Percentiles rank a stretch among this genome's conserved stretches.
phyloP scores from a whole-genome alignment of 2,888 invertebrate genomes.

The Pollenia angustigena region DNA sequence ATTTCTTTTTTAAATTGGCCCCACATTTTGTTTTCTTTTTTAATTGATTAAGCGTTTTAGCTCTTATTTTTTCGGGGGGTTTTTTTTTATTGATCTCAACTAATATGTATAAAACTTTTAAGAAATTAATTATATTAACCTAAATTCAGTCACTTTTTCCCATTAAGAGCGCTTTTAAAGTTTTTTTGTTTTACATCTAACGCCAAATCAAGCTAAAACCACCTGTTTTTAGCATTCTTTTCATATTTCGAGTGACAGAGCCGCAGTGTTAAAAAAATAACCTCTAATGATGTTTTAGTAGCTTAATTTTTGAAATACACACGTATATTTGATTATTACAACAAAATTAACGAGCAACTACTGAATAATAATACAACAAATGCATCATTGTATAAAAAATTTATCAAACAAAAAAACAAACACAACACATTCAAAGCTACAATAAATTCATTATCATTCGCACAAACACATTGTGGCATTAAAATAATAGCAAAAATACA shows the following conservation, averaged over 20 bases:
- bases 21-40: too few species aligned
- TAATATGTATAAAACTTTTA: too few species aligned
- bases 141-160: too few species aligned
- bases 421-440: neutral
- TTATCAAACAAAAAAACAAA: constrained; percentile 12
- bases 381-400: constrained; percentile 7
- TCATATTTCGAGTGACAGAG: constrained; percentile 36
- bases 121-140: too few species aligned
- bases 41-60: too few species aligned
- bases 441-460: constrained; percentile 43
- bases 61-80: too few species aligned
- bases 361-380: neutral
- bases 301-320: constrained; percentile 25
- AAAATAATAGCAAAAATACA: constrained; percentile 17
- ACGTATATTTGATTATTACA: constrained; percentile 41
- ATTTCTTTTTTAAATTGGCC: too few species aligned
- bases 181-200: too few species aligned
- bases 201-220: constrained; percentile 5
- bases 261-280: constrained; percentile 27
- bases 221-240: constrained; percentile 13
- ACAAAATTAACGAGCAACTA: constrained; percentile 1
- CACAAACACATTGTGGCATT: constrained; percentile 33
- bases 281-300: constrained; percentile 55
- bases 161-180: neutral
- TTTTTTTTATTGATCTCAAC: too few species aligned